These are phyloP conservation scores for Drosophila emarginata DNA, from an alignment of 2,888 invertebrate species.

Conservation along the genomic window DNA sequence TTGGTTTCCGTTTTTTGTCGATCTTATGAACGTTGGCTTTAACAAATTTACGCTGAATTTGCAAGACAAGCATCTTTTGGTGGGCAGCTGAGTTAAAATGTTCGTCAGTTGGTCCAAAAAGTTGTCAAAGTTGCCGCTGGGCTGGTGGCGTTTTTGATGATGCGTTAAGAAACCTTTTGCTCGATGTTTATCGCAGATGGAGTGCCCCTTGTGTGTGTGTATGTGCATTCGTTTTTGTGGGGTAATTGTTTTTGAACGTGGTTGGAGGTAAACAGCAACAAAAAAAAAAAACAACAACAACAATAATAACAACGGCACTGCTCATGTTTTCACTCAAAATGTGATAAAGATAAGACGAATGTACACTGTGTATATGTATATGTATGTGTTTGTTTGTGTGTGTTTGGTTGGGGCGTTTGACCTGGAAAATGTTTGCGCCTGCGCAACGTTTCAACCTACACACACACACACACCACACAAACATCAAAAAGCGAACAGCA, in stretches of 20 bases:
- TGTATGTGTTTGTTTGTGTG: constrained; percentile 33
- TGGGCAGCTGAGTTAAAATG: constrained; percentile 8
- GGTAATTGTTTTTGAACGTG: constrained; percentile 52
- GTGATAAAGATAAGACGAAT: constrained; percentile 72
- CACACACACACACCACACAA: constrained; percentile 47
- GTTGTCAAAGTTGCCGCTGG: constrained; percentile 51
- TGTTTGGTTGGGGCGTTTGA: constrained; percentile 61
- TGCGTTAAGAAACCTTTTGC: constrained; percentile 41
- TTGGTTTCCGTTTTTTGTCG: neutral
- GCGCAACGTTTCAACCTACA: constrained; percentile 73
- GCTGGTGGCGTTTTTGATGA: constrained; percentile 45
- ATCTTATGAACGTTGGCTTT: constrained; percentile 17
- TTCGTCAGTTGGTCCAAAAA: constrained; percentile 18
- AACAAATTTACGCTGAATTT: constrained; percentile 64
- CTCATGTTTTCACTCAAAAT: constrained; percentile 53
- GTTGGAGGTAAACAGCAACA: neutral
- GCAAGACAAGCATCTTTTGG: constrained; percentile 20
- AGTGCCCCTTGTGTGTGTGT: neutral
- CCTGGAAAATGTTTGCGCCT: constrained; percentile 76
- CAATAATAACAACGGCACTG: constrained; percentile 36
- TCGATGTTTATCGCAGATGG: constrained; percentile 47
- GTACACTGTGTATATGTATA: constrained; percentile 32
- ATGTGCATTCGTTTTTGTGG: constrained; percentile 20
- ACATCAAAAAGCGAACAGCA: constrained; percentile 12
- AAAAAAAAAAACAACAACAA: constrained; percentile 26